These are phyloP conservation scores for Brenthis ino DNA, from an alignment of 2,888 invertebrate genomes.

Conservation along the genomic window DNA sequence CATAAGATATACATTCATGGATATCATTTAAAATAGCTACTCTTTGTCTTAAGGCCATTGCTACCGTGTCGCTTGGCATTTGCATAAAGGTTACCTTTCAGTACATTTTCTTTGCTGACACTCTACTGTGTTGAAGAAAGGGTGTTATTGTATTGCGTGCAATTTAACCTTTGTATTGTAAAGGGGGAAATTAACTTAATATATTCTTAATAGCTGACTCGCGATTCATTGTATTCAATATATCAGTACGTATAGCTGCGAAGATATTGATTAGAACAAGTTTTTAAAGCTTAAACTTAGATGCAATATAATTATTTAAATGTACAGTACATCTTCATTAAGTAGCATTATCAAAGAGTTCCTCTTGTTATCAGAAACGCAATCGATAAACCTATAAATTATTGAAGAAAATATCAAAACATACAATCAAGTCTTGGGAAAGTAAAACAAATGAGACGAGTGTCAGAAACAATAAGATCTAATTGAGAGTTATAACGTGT, in stretches of 20 bases:
- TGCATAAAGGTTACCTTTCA: slow-evolving; percentile 76
- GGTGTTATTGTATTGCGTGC: slow-evolving; percentile 68
- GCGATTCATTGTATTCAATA: neutral
- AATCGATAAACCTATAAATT: slow-evolving; percentile 68
- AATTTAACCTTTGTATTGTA: slow-evolving; percentile 66
- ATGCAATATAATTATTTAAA: slow-evolving; percentile 1
- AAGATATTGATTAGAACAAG: neutral
- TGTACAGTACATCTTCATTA: neutral
- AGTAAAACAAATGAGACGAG: slow-evolving; percentile 55
- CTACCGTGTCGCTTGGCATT: slow-evolving; percentile 75
- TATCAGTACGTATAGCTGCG: neutral
- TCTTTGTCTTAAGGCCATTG: slow-evolving; percentile 78
- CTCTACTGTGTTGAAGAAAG: slow-evolving; percentile 69
- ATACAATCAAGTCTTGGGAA: slow-evolving; percentile 63
- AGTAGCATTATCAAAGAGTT: slow-evolving; percentile 14
- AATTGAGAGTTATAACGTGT: slow-evolving; percentile 58
- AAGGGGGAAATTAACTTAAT: slow-evolving; percentile 43
- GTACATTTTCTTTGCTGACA: slow-evolving; percentile 74
- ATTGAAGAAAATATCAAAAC: slow-evolving; percentile 57
- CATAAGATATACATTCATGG: neutral
- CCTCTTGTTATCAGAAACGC: slow-evolving; percentile 37
- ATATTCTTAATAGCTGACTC: slow-evolving; percentile 28
- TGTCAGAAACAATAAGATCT: slow-evolving; percentile 54
- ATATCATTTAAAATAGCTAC: slow-evolving; percentile 48
- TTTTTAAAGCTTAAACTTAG: neutral